These are phyloP conservation scores for Carassius gibelio DNA, from an alignment of 2,113 vertebrate species.

Conservation along the genomic window DNA sequence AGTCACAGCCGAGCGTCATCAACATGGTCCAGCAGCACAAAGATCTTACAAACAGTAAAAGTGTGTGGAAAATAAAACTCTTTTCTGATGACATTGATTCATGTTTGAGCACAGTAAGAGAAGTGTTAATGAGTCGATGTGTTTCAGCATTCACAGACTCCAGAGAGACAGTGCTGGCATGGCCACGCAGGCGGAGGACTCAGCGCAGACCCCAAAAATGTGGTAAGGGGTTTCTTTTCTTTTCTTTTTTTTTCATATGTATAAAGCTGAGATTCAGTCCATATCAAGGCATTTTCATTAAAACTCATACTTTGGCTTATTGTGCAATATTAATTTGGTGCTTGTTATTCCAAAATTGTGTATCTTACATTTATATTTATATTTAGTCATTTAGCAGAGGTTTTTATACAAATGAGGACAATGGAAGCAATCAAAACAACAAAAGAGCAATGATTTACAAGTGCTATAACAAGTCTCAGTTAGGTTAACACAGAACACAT, in stretches of 20 bases:
- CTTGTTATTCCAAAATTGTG: too few relatives aligned
- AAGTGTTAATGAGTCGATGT: not conserved
- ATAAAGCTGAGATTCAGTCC: not conserved
- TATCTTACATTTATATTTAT: too few relatives aligned
- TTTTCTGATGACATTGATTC: not conserved
- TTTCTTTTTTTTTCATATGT: not conserved
- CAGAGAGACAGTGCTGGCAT: constrained; percentile 91
- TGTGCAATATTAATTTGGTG: too few relatives aligned
- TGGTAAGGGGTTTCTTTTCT: constrained; percentile 77
- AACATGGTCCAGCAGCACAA: constrained; percentile 73
- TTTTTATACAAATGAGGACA: too few relatives aligned
- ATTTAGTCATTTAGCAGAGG: too few relatives aligned
- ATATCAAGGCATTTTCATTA: too few relatives aligned
- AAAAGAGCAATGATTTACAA: too few relatives aligned
- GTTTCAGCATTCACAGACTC: constrained; percentile 77
- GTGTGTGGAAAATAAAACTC: constrained; percentile 63
- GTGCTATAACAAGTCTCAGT: too few relatives aligned
- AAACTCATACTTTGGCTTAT: too few relatives aligned
- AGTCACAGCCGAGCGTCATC: constrained; percentile 66
- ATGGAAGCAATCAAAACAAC: too few relatives aligned
- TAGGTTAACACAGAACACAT: too few relatives aligned
- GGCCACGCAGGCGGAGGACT: constrained; percentile 90
- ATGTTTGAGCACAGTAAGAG: not conserved
- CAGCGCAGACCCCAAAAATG: constrained; percentile 91
- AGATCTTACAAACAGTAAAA: constrained; percentile 77